Evolutionary conservation across 1,140 invertebrate genomes (phyloP).

Genomic region (Holotrichia oblita): DNA sequence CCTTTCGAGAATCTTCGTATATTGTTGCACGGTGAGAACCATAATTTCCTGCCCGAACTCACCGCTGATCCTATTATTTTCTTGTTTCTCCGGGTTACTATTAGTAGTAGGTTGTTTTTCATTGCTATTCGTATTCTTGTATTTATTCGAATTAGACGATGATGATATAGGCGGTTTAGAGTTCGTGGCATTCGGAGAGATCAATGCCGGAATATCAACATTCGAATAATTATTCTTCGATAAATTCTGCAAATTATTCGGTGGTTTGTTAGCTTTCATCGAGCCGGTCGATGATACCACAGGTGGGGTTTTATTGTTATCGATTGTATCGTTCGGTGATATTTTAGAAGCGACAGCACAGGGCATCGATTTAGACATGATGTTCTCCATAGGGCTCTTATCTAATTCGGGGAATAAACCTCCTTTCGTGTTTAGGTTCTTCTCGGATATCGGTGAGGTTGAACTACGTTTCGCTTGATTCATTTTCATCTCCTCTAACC

Average conservation of each 20-base stretch:
- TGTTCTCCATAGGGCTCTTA: constrained; percentile 48
- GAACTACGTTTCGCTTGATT: constrained; percentile 71
- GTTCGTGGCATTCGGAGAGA: neutral
- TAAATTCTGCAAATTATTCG: constrained; percentile 40
- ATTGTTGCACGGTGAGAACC: constrained; percentile 48
- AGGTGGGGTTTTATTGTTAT: neutral
- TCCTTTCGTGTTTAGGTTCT: constrained; percentile 42
- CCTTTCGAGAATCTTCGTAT: constrained; percentile 59
- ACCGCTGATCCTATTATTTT: constrained; percentile 21
- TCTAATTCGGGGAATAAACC: constrained; percentile 39
- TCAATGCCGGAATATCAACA: neutral
- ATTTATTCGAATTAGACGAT: neutral
- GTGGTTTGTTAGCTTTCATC: constrained; percentile 39
- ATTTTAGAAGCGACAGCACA: constrained; percentile 41
- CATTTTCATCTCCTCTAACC: constrained; percentile 74
- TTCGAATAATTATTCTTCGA: constrained; percentile 34
- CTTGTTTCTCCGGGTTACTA: neutral
- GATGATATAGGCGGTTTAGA: neutral
- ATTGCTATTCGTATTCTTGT: neutral
- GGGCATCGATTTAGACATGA: constrained; percentile 55
- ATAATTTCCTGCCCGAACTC: constrained; percentile 23
- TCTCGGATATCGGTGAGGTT: constrained; percentile 59
- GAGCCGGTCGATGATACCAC: neutral
- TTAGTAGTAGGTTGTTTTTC: neutral
- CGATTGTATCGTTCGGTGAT: constrained; percentile 2